These are phyloP conservation scores for Phengaris arion DNA, from an alignment of 2,888 invertebrate genomes.

Conservation along the genomic window DNA sequence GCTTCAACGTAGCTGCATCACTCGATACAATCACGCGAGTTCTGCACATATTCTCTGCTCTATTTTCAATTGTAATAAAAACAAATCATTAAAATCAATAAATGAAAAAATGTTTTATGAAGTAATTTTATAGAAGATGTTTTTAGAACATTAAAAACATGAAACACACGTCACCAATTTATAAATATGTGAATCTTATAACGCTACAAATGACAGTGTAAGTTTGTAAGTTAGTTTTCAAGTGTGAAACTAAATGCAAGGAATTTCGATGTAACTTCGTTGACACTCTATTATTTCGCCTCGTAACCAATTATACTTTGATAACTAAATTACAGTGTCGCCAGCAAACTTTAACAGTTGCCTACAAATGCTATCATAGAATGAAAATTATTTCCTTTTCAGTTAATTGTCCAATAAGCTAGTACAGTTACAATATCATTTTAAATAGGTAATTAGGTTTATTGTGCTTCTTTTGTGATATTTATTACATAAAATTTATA, in stretches of 20 bases:
- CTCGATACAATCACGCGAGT: neutral
- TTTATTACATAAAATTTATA: neutral
- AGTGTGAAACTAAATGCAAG: constrained; percentile 22
- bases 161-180: neutral
- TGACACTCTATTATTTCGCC: constrained; percentile 28
- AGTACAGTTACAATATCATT: too few species aligned
- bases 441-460: neutral
- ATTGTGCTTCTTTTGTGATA: neutral
- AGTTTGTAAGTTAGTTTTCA: constrained; percentile 1
- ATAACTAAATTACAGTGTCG: constrained; percentile 26
- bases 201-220: constrained; percentile 2
- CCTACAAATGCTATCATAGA: constrained; percentile 2
- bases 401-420: neutral
- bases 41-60: neutral
- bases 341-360: constrained; percentile 1
- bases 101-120: neutral
- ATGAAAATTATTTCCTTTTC: neutral
- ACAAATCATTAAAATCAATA: neutral
- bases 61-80: neutral
- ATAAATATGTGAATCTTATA: neutral
- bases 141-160: too few species aligned
- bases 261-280: constrained; percentile 26
- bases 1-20: too few species aligned
- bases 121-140: neutral
- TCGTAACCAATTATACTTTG: constrained; percentile 29